Base-by-base conservation (phyloP, 2,888 invertebrate genomes). In the Slavum lentiscoides region DNA sequence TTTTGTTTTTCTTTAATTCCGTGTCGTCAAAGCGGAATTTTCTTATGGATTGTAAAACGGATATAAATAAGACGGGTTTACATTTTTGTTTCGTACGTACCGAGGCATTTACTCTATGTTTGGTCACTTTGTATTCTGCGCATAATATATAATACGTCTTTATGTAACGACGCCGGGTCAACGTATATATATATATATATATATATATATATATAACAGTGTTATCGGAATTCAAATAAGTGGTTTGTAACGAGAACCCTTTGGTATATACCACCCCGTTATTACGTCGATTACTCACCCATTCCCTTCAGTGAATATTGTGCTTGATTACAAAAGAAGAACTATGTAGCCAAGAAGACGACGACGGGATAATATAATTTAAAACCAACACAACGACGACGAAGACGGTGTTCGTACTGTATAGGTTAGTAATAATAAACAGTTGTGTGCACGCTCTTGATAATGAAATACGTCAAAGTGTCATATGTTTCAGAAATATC, bases 181-280 rank as follows among this genome's bases (percentile, higher is more conserved):
- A 4, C 1, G 30, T 30, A 30, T 67, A 43, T 67, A 21, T 49
- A 49, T 15, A 43, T 67, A 55, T 19, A 5, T 19, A 17, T 55
- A 55, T 21, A 66, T 66, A n/a, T n/a, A 39, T 43, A 67, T 13
- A 67, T n/a, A 11, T 21, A 21, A 37, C 23, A 11, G 49, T 17
- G 13, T 62, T 62, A 73, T 73, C 62, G 13, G 49, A 62, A 62
- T 62, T 49, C 43, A 73, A 62, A 73, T 23, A 61, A 73, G 23
- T 62, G 43, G 73, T 61, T 61, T 61, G 19, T 68, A 53, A 68
- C 68, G 49, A 23, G 23, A 72, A 37, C 61, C 15, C 59, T 8
- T 21, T 2, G n/a, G 19, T 49, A 7, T 13, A 8, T 21, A 15
- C 21, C 43, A 62, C n/a, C 21, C 59, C 39, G 59, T 59, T 43